A percentile compares a stretch with the other conserved stretches of the same genome.
Evolutionary conservation across 2,113 vertebrate genomes (phyloP).

Genomic region (Strigops habroptila): DNA sequence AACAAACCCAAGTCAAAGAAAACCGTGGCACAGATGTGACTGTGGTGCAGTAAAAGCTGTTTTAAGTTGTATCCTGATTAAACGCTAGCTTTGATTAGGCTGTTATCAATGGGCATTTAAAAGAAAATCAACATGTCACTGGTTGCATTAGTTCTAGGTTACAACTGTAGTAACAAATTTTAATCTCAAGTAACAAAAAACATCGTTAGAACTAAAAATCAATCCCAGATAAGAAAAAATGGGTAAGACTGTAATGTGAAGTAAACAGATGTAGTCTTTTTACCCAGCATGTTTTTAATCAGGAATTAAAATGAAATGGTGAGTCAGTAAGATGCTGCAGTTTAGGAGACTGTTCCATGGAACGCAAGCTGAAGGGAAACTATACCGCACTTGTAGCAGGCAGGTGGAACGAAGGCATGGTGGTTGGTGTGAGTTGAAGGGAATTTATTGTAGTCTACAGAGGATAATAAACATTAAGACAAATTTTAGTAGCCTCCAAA

Average conservation of each 20-base stretch:
- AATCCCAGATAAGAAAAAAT: not conserved
- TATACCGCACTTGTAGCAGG: not conserved
- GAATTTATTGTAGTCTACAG: not conserved
- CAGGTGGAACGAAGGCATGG: not conserved
- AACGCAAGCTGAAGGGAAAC: not conserved
- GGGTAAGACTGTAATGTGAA: not conserved
- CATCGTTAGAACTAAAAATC: not conserved
- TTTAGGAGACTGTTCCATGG: not conserved
- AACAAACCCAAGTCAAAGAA: not conserved
- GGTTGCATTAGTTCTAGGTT: not conserved
- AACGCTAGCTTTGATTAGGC: not conserved
- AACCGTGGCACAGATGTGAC: not conserved
- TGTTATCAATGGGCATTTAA: not conserved
- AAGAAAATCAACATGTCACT: not conserved
- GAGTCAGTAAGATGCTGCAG: not conserved
- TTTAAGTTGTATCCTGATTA: not conserved
- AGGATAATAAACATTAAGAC: slow-evolving; percentile 13
- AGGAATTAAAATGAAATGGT: not conserved
- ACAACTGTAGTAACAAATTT: not conserved
- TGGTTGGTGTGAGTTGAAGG: not conserved
- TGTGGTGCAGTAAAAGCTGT: not conserved
- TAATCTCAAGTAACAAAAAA: not conserved
- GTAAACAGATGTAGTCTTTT: not conserved
- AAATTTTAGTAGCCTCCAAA: slow-evolving; percentile 25
- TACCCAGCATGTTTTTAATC: not conserved